Conservation (phyloP, 2,888 invertebrate genomes). For the Galerucella pusilla region DNA sequence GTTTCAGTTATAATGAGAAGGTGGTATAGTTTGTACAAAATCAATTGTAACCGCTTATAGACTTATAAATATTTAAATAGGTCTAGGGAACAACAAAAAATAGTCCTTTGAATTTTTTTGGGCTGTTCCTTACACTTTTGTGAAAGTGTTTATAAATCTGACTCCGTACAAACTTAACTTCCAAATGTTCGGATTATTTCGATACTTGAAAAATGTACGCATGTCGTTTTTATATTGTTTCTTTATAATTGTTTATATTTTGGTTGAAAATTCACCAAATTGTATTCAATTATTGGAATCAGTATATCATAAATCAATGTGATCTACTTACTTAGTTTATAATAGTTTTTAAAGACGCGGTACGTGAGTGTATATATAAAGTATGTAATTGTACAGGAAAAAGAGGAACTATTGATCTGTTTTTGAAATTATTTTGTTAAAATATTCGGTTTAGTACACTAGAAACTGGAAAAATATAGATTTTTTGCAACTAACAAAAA, state of each 20-base stretch:
- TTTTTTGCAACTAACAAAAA: too few relatives aligned
- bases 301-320: constrained; percentile 45
- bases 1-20: too few relatives aligned
- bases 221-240: constrained; percentile 4
- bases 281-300: not conserved
- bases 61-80: too few relatives aligned
- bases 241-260: not conserved
- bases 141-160: too few relatives aligned
- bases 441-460: not conserved
- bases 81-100: too few relatives aligned
- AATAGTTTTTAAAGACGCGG: constrained; percentile 25
- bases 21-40: too few relatives aligned
- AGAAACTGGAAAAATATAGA: too few relatives aligned
- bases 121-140: too few relatives aligned
- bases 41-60: too few relatives aligned
- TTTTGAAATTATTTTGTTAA: not conserved
- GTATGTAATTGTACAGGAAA: constrained; percentile 5
- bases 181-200: not conserved
- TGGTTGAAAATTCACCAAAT: not conserved
- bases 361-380: constrained; percentile 13
- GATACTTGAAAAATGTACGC: not conserved
- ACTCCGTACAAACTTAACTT: too few relatives aligned
- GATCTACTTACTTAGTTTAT: constrained; percentile 48
- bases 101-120: too few relatives aligned
- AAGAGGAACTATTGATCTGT: not conserved